Conservation (phyloP, 2,888 invertebrate species). For the Eupithecia insigniata region DNA sequence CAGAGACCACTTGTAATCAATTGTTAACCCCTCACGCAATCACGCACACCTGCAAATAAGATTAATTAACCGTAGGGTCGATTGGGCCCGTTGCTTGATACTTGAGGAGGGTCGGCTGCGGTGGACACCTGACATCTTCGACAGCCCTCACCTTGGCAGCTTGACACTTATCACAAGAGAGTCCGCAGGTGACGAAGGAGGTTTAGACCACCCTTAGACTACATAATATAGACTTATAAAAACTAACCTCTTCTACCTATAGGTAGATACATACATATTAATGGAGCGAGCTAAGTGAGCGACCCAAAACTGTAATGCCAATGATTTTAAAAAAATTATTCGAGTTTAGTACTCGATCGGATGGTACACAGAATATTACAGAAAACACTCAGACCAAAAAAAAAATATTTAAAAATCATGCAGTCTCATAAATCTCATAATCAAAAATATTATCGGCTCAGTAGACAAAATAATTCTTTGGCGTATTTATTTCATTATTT, state of each 20-base stretch:
- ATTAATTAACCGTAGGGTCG: slow-evolving; percentile 53
- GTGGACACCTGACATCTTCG: slow-evolving; percentile 76
- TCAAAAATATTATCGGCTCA: too few relatives aligned
- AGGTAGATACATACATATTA: neutral
- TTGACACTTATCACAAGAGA: slow-evolving; percentile 38
- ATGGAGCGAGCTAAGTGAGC: neutral
- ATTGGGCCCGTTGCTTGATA: slow-evolving; percentile 27
- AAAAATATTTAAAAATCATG: neutral
- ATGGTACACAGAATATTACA: too few relatives aligned
- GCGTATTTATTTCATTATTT: too few relatives aligned
- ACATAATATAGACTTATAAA: neutral
- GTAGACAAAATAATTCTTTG: too few relatives aligned
- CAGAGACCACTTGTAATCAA: neutral
- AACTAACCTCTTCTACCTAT: too few relatives aligned
- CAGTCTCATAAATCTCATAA: too few relatives aligned
- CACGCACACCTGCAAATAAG: slow-evolving; percentile 43
- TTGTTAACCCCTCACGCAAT: slow-evolving; percentile 7
- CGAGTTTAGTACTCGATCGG: neutral
- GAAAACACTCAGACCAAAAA: neutral
- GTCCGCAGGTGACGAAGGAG: neutral
- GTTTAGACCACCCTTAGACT: neutral
- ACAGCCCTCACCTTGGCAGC: slow-evolving; percentile 69
- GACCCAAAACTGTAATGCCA: neutral
- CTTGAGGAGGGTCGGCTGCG: slow-evolving; percentile 60
- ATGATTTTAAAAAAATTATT: neutral